phyloP scores from a whole-genome alignment of 2,797 vertebrate genomes.

The Propithecus deckenii region DNA sequence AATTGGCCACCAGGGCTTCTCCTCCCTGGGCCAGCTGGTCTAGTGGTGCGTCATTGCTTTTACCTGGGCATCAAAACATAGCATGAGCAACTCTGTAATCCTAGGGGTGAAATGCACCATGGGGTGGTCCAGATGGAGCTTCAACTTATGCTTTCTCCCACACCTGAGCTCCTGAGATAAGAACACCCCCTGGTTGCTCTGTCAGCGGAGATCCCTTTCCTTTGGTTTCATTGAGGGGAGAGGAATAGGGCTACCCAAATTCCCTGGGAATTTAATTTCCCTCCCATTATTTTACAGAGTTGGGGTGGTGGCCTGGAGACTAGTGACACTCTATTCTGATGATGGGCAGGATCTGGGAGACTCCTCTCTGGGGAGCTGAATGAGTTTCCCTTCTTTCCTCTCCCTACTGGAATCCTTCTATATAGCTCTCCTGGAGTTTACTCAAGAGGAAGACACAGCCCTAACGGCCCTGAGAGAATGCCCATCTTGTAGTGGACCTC shows the following conservation, averaged over 20 bases:
- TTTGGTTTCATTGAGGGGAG: background rate
- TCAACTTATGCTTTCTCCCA: background rate
- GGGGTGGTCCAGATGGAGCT: background rate
- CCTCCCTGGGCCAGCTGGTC: background rate
- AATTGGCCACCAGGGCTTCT: background rate
- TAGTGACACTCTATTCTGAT: background rate
- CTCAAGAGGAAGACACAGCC: background rate
- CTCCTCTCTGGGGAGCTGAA: background rate
- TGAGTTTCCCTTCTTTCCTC: background rate
- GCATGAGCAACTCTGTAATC: background rate
- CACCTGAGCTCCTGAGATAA: background rate
- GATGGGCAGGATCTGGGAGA: background rate
- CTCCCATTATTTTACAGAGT: background rate
- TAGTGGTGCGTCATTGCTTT: background rate
- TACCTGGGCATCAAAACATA: background rate
- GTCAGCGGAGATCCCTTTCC: background rate
- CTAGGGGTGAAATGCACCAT: background rate
- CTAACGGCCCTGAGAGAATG: background rate
- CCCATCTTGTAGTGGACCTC: background rate
- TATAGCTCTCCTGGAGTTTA: background rate
- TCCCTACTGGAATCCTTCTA: background rate
- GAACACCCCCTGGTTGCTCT: background rate
- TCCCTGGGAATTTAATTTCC: background rate
- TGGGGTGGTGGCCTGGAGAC: background rate
- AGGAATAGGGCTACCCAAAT: background rate